Base-by-base conservation (phyloP, 1,140 invertebrate species). In the Sarcophaga peregrina region DNA sequence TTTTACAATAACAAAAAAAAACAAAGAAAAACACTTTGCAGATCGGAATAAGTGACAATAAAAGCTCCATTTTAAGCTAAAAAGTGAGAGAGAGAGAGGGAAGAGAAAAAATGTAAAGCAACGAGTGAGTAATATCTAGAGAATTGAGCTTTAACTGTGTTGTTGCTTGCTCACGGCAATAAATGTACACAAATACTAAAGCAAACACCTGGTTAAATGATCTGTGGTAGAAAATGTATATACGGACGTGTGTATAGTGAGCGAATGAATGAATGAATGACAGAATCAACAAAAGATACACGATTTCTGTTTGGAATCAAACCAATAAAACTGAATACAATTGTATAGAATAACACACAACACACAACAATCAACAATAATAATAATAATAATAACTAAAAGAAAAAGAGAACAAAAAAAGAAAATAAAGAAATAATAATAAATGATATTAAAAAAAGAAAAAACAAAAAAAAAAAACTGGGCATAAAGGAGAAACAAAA, bases 201-300 rank as follows among this genome's bases (percentile, higher is more conserved):
- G 17, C 6, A 76, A 76, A 47, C 74, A 76, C 74, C 74, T 76
- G 74, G 74, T 76, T 76, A 76, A 48, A 48, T 76, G 74, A 76
- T 45, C 48, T 76, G 74, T 76, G 47, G 74, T 17, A 76, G 48
- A 37, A 37, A 37, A 37, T 37, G 47, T 58, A 58, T 6, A n/a
- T 58, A 76, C 5, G 47, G 5, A 76, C 74, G 47, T 78, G 75
- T 78, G 45, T 78, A 9, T 48, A 48, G 37, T 74, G 45, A 48
- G 11, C 47, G 74, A 76, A 76, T 48, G 46, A 76, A 48, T 50
- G 75, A 78, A 78, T 48, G 75, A 78, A 48, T 48, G 47, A 48
- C 74, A 78, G 75, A 78, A 78, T 78, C 75, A 78, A 78, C 75
- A 20, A 78, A 78, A 78, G 75, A 78, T 50, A 78, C 75, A 78